Conservation (phyloP, 1,140 invertebrate species). For the Drosophila sp. region DNA sequence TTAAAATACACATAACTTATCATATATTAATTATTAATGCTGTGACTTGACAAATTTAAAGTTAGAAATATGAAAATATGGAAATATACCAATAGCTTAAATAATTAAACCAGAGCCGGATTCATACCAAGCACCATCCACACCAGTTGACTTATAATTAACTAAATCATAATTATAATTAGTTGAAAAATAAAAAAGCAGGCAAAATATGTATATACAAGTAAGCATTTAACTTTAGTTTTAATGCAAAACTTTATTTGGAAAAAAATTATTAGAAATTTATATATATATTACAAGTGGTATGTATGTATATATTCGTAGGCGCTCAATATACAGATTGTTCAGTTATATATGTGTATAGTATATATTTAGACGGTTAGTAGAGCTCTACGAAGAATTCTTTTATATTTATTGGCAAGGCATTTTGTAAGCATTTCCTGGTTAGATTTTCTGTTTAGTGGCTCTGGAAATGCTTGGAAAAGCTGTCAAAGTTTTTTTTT, state of each 20-base stretch:
- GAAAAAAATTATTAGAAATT: slow-evolving; percentile 67
- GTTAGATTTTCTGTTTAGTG: slow-evolving; percentile 50
- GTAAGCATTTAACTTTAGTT: slow-evolving; percentile 51
- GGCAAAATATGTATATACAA: slow-evolving; percentile 55
- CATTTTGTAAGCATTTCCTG: slow-evolving; percentile 56
- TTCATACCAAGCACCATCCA: slow-evolving; percentile 37
- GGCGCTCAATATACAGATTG: slow-evolving; percentile 65
- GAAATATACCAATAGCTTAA: slow-evolving; percentile 10
- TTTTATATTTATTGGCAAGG: slow-evolving; percentile 34
- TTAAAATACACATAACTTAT: too few relatives aligned
- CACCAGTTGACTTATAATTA: slow-evolving; percentile 33
- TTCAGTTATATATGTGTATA: slow-evolving; percentile 30
- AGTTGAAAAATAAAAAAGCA: slow-evolving; percentile 43
- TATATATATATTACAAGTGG: slow-evolving; percentile 71
- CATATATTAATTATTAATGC: too few relatives aligned
- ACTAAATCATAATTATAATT: slow-evolving; percentile 35
- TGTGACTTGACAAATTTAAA: neutral
- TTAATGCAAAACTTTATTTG: slow-evolving; percentile 71
- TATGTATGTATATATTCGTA: slow-evolving; percentile 34
- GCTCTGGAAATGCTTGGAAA: neutral
- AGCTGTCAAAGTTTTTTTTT: slow-evolving; percentile 7
- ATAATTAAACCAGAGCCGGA: slow-evolving; percentile 52
- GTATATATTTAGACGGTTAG: slow-evolving; percentile 53
- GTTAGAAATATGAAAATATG: slow-evolving; percentile 5
- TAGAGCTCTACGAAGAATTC: slow-evolving; percentile 42